Conservation (phyloP, 2,888 invertebrate species). For the Eupithecia inturbata region DNA sequence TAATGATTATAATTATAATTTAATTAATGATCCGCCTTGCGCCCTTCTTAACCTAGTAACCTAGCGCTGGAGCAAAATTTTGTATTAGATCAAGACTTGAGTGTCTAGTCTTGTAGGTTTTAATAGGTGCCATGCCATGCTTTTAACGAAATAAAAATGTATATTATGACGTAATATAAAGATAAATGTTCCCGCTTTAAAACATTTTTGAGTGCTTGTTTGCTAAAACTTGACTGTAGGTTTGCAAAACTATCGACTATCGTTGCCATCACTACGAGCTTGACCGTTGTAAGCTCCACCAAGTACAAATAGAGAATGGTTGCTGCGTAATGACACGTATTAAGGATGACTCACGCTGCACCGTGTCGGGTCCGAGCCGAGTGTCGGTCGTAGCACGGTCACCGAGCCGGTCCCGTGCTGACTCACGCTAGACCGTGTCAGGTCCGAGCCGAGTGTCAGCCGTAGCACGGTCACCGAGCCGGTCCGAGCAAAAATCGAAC, state of each 20-base stretch:
- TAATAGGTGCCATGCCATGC: not conserved
- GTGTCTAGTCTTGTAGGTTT: not conserved
- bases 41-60: no score
- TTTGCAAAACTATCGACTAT: slow-evolving; percentile 29
- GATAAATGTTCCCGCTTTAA: not conserved
- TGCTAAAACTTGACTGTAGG: not conserved
- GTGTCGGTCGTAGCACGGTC: no score
- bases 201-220: not conserved
- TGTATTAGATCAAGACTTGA: not conserved
- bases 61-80: not conserved
- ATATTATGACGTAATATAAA: not conserved
- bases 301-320: slow-evolving; percentile 75
- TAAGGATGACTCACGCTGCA: no score
- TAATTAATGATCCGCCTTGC: no score
- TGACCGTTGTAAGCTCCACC: slow-evolving; percentile 66
- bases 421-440: no score
- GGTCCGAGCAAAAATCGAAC: no score
- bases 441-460: no score
- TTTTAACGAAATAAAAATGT: not conserved
- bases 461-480: no score
- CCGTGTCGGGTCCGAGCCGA: no score
- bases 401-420: no score
- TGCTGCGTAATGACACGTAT: slow-evolving; percentile 65
- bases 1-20: not conserved
- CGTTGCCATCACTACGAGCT: slow-evolving; percentile 48